Evolutionary conservation across 2,113 vertebrate species (phyloP).

Genomic region (Percina caprodes): DNA sequence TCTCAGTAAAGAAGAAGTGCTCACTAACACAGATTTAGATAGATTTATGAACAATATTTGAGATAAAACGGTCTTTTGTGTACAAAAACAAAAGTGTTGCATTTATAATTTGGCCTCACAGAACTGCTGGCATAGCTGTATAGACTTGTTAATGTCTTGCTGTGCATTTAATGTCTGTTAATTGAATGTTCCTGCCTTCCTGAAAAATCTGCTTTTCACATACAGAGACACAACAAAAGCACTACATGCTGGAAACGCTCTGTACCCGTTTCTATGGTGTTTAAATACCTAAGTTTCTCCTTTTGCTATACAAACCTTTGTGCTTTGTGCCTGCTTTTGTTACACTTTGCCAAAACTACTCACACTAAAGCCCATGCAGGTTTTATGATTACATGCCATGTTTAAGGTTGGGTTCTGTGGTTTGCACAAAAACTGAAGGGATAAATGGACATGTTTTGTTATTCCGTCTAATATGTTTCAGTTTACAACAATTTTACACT

Average conservation of each 20-base stretch:
- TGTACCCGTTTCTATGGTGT: conserved; percentile 3
- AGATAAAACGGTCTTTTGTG: too few relatives aligned
- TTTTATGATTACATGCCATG: neutral
- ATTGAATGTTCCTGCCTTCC: neutral
- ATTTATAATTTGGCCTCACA: neutral
- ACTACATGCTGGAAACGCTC: conserved; percentile 1
- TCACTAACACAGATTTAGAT: too few relatives aligned
- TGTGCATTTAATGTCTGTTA: neutral
- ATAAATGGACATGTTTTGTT: conserved; percentile 4
- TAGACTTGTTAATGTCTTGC: too few relatives aligned
- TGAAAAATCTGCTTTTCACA: neutral
- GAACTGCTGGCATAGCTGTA: neutral
- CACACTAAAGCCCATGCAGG: neutral
- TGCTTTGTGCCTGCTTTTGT: neutral
- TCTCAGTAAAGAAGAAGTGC: too few relatives aligned
- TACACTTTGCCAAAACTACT: neutral
- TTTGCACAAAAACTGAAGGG: neutral
- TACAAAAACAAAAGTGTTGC: too few relatives aligned
- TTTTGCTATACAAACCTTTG: conserved; percentile 13
- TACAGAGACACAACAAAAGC: neutral
- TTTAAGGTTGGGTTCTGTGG: neutral
- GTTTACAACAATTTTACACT: neutral
- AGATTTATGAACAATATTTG: too few relatives aligned
- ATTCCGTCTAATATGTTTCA: conserved; percentile 14
- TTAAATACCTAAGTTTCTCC: conserved; percentile 11